phyloP scores from a whole-genome alignment of 2,888 invertebrate genomes.

The Volucella zonaria region DNA sequence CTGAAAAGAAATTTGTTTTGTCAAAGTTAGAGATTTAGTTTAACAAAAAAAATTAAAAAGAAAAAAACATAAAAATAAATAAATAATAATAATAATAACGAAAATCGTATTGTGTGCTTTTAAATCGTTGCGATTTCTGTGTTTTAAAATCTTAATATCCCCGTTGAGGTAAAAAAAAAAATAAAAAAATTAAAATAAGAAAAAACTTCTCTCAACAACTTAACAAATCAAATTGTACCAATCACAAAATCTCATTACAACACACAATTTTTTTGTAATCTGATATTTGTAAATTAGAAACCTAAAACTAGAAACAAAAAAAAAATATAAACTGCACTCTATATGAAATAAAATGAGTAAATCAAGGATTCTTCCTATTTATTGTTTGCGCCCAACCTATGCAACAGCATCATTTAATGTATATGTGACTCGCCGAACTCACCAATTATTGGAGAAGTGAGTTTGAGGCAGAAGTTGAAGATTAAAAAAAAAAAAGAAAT shows the following conservation, averaged over 20 bases:
- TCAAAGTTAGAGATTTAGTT: constrained; percentile 1
- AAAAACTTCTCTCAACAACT: no score
- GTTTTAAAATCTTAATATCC: not conserved
- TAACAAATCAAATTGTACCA: no score
- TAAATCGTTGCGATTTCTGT: constrained; percentile 23
- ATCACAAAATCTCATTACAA: no score
- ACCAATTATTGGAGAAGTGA: constrained; percentile 43
- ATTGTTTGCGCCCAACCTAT: not conserved
- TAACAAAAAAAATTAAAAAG: not conserved
- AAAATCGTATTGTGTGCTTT: constrained; percentile 46
- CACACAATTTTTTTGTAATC: not conserved
- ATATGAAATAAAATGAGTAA: constrained; percentile 18
- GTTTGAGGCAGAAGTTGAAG: constrained; percentile 59
- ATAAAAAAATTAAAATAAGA: no score
- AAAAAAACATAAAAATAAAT: not conserved
- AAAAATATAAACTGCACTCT: constrained; percentile 22
- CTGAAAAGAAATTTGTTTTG: constrained; percentile 16
- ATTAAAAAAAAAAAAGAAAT: constrained; percentile 23
- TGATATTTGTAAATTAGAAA: not conserved
- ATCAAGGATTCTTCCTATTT: constrained; percentile 42
- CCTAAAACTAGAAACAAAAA: no score
- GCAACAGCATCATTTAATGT: constrained; percentile 12
- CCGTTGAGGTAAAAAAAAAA: no score
- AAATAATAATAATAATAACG: not conserved
- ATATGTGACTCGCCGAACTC: constrained; percentile 50